Base-by-base conservation (phyloP, 2,888 invertebrate genomes). In the Acleris holmiana region DNA sequence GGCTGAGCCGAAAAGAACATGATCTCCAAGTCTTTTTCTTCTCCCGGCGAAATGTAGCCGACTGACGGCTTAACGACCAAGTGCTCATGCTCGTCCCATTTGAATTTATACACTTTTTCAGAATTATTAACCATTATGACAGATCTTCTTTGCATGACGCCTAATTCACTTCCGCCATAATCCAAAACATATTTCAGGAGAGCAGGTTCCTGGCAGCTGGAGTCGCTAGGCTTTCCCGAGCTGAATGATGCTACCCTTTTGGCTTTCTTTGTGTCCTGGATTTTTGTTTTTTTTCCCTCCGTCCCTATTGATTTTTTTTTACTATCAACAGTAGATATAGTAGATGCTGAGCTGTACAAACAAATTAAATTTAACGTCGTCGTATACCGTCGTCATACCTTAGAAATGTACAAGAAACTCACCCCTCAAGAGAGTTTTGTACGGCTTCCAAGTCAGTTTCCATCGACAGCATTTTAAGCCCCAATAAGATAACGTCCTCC, bases 11-110 rank as follows among this genome's bases (percentile, higher is more conserved):
- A 82, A 67, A 82, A 87, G 69, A 91, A 92, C 67, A 84, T 80
- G 25, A 92, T 80, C 76, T 91, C 90, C 46, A 92, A 70, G 73
- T 92, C 91, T 67, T 92, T 92, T 71, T 92, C 92, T 82, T 92
- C 92, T 2, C 86, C 89, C 0, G 92, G 92, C 2, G 89, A 89
- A 71, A 92, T 90, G 60, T 86, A 91, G 0, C 92, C 92, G n/a
- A 83, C 68, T 0, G 86, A 84, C 0, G 92, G 92, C 69, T 83
- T 90, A 10, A 89, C 79, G 23, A 87, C 73, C 49, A 92, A 64
- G 61, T 75, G 67, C 3, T 87, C 86, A n/a, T 79, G 73, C 65
- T 81, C 77, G 6, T 72, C 69, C 91, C 91, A 92, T 60, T 68
- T 73, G 67, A 92, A 92, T 75, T 86, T 89, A 66, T 91, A 92